These are phyloP conservation scores for Ormyrus thymus DNA, from an alignment of 2,888 invertebrate species.

Conservation along the genomic window DNA sequence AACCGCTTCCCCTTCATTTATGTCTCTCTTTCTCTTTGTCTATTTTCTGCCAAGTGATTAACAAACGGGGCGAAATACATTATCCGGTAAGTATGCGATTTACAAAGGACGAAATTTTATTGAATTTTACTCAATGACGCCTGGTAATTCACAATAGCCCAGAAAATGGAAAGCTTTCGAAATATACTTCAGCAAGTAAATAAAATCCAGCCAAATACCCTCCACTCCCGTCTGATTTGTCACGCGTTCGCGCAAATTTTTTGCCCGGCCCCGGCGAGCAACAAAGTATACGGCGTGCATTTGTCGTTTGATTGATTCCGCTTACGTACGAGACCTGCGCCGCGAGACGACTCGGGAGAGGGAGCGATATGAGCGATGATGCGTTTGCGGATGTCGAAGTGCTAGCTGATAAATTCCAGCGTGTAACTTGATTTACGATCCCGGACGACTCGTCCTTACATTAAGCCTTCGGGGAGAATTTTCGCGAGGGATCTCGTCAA, in stretches of 20 bases:
- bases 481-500: conserved; percentile 46
- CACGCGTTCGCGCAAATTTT: background rate
- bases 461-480: conserved; percentile 51
- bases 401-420: conserved; percentile 53
- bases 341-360: background rate
- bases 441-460: conserved; percentile 26
- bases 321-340: background rate
- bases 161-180: too few relatives aligned
- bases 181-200: too few relatives aligned
- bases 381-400: conserved; percentile 52
- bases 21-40: background rate
- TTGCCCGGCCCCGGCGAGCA: background rate
- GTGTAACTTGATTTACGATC: conserved; percentile 55
- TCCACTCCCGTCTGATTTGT: conserved; percentile 11
- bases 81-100: conserved; percentile 20
- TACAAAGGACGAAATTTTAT: too few relatives aligned
- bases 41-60: background rate
- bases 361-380: conserved; percentile 51
- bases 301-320: conserved; percentile 48
- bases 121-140: too few relatives aligned
- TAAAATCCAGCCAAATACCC: too few relatives aligned
- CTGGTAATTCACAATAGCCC: too few relatives aligned
- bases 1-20: background rate
- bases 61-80: conserved; percentile 28
- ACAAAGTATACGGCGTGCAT: conserved; percentile 18